Conservation (phyloP, 2,888 invertebrate species). For the Syrista parreyssii region DNA sequence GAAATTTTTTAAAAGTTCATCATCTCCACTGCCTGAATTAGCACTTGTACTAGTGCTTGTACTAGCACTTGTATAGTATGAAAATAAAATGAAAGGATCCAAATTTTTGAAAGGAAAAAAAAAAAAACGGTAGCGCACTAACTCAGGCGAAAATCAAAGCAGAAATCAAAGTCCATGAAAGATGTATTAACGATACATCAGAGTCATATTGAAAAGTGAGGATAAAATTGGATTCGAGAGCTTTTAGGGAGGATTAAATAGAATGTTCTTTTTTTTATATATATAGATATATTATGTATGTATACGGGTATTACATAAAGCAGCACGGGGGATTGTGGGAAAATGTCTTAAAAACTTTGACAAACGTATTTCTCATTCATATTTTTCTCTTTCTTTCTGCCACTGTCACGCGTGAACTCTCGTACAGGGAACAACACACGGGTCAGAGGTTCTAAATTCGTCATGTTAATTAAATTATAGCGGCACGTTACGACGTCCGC, state of each 20-base stretch:
- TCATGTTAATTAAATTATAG: slow-evolving; percentile 9
- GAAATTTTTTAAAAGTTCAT: background rate
- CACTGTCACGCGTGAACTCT: background rate
- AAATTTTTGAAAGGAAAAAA: too few species aligned
- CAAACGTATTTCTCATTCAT: slow-evolving; percentile 47
- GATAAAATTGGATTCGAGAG: background rate
- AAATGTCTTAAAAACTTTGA: slow-evolving; percentile 53
- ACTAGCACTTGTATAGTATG: too few species aligned
- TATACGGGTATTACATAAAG: slow-evolving; percentile 60
- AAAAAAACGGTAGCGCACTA: background rate
- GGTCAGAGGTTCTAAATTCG: slow-evolving; percentile 45
- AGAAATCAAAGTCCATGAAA: too few species aligned
- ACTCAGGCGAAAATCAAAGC: background rate
- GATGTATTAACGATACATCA: too few species aligned
- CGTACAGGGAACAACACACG: background rate
- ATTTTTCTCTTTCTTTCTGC: background rate
- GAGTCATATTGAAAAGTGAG: background rate
- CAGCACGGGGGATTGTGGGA: slow-evolving; percentile 57
- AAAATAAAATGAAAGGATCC: background rate
- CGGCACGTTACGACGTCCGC: background rate
- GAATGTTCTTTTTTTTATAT: slow-evolving; percentile 30
- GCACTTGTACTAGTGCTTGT: too few species aligned
- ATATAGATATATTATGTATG: slow-evolving; percentile 51
- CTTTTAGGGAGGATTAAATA: background rate
- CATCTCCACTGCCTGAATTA: background rate